phyloP scores from a whole-genome alignment of 2,113 vertebrate genomes.

The Ranitomeya imitator region DNA sequence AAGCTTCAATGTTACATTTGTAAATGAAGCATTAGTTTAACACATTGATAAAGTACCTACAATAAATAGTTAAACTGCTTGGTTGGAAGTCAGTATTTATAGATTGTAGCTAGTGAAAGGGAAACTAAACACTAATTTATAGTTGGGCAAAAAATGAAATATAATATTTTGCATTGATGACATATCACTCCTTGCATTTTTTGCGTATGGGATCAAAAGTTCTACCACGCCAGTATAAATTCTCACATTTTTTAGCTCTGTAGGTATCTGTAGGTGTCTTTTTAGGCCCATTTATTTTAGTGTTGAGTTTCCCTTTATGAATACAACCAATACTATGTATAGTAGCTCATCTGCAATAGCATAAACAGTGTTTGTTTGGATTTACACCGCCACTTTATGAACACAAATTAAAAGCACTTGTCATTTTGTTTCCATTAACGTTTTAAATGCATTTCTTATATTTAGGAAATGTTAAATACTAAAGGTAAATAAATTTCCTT shows the following conservation, averaged over 20 bases:
- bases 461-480: constrained; percentile 38
- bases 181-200: not conserved
- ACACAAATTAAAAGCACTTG: constrained; percentile 48
- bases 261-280: not conserved
- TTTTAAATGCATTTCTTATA: constrained; percentile 44
- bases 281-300: not conserved
- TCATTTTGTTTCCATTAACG: constrained; percentile 19
- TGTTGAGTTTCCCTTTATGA: constrained; percentile 24
- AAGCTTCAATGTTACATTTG: constrained; percentile 64
- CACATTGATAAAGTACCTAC: constrained; percentile 64
- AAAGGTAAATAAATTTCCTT: constrained; percentile 40
- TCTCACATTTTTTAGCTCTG: not conserved
- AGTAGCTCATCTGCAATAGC: constrained; percentile 69
- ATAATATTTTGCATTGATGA: not conserved
- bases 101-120: constrained; percentile 18
- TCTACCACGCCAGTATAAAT: not conserved
- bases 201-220: not conserved
- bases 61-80: constrained; percentile 65
- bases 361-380: constrained; percentile 72
- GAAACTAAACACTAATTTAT: constrained; percentile 15
- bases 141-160: not conserved
- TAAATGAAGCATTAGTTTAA: constrained; percentile 70
- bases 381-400: constrained; percentile 60
- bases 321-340: constrained; percentile 8
- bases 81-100: constrained; percentile 65